Base-by-base conservation (phyloP, 2,888 invertebrate species). In the Erpobdella octoculata region DNA sequence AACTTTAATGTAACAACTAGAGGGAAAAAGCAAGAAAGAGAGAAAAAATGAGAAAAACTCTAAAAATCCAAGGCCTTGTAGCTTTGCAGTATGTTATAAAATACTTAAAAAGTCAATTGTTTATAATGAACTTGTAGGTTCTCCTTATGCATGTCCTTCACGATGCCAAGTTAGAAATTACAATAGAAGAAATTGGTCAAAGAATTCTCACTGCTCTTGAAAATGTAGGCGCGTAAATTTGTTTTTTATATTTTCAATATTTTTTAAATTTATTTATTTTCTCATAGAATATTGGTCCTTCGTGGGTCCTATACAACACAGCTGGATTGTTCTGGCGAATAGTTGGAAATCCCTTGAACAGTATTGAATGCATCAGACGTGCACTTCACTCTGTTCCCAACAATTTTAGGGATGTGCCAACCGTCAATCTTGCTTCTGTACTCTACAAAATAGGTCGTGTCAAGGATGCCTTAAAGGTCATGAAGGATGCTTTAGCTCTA, bases 251-350 rank as follows among this genome's bases (percentile, higher is more conserved):
- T n/a, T n/a, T n/a, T n/a, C n/a, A n/a, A n/a, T n/a, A n/a, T n/a
- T n/a, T n/a, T n/a, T n/a, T n/a, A 2, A 48, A 3, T 21, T 21
- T 48, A 25, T 48, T 21, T n/a, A n/a, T n/a, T 3, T 53, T 53
- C 15, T 25, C 15, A 3, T 82, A 91, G 90, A 87, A 87, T 82
- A 83, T 88, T 67, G 89, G 89, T 0, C 89, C 90, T 0, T 86
- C 86, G 74, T 91, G 91, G 91, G 83, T 90, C 8, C 80, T 90
- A 28, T 87, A 88, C 77, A 89, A 89, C 15, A 80, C 91, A 53
- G 89, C 91, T 0, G 89, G 89, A 0, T 82, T 91, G 25, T 90
- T 91, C 81, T 91, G 91, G 91, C 86, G 91, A 9, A 87, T 89
- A 0, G 86, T 88, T 3, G 88, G 88, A 6, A 89, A 89, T 79